These are phyloP conservation scores for Progne subis DNA, from an alignment of 2,113 vertebrate genomes.

Conservation along the genomic window DNA sequence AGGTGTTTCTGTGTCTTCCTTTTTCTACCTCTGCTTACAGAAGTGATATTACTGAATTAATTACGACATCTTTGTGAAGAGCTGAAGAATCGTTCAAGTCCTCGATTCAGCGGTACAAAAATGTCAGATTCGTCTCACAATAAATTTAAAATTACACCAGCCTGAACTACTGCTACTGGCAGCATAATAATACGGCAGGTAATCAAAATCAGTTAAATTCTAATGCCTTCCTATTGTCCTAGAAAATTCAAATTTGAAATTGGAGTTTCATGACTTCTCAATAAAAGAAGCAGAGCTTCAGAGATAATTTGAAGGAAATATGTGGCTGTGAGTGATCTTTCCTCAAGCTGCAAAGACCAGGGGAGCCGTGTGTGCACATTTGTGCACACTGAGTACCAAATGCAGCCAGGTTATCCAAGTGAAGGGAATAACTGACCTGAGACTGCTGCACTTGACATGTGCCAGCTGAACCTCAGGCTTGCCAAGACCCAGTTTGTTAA, in stretches of 20 bases:
- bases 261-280: slow-evolving; percentile 37
- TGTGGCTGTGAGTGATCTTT: background rate
- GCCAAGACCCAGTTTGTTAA: background rate
- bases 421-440: background rate
- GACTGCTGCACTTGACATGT: background rate
- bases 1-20: slow-evolving; percentile 45
- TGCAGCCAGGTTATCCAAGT: background rate
- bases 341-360: background rate
- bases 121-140: slow-evolving; percentile 48
- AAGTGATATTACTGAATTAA: slow-evolving; percentile 54
- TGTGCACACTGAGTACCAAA: background rate
- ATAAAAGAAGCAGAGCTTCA: background rate
- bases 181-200: slow-evolving; percentile 60
- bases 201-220: slow-evolving; percentile 68
- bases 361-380: background rate
- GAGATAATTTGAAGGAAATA: background rate
- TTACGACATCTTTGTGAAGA: slow-evolving; percentile 48
- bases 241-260: slow-evolving; percentile 46
- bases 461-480: background rate
- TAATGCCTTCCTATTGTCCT: slow-evolving; percentile 51
- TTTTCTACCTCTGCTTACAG: slow-evolving; percentile 27
- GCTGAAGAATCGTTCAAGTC: background rate
- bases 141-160: slow-evolving; percentile 49
- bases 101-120: slow-evolving; percentile 18
- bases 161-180: slow-evolving; percentile 36